These are phyloP conservation scores for Platyrinchus mystaceus DNA, from an alignment of 2,797 vertebrate species.

Conservation along the genomic window DNA sequence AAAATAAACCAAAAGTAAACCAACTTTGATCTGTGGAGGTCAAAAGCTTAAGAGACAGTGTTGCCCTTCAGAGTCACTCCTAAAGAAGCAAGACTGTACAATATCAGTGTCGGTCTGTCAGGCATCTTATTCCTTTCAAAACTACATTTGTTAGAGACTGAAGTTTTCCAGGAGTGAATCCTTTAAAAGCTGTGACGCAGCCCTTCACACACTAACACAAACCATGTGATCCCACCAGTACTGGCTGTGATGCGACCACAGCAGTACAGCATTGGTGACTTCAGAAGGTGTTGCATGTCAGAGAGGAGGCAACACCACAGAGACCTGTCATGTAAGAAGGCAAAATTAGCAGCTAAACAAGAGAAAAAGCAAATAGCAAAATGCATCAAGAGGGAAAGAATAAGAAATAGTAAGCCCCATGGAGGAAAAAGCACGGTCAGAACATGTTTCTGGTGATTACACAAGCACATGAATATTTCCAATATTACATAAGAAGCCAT, in stretches of 20 bases:
- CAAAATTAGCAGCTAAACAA: not conserved
- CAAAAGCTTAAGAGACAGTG: not conserved
- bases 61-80: not conserved
- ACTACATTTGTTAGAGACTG: not conserved
- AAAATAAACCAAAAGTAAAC: conserved; percentile 6
- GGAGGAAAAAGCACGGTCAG: fast-evolving
- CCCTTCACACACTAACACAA: not conserved
- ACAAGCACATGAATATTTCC: not conserved
- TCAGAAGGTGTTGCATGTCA: not conserved
- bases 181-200: not conserved
- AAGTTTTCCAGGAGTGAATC: not conserved
- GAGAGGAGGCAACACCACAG: not conserved
- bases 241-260: fast-evolving
- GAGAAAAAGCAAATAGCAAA: not conserved
- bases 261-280: not conserved
- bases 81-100: not conserved
- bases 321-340: fast-evolving
- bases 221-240: not conserved
- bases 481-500: not conserved
- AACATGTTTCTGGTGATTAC: not conserved
- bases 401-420: not conserved
- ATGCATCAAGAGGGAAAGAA: not conserved
- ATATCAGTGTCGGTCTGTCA: not conserved
- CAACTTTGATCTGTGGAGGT: not conserved
- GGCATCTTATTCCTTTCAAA: not conserved